phyloP scores from a whole-genome alignment of 2,113 vertebrate genomes.

The Psittacus erithacus region DNA sequence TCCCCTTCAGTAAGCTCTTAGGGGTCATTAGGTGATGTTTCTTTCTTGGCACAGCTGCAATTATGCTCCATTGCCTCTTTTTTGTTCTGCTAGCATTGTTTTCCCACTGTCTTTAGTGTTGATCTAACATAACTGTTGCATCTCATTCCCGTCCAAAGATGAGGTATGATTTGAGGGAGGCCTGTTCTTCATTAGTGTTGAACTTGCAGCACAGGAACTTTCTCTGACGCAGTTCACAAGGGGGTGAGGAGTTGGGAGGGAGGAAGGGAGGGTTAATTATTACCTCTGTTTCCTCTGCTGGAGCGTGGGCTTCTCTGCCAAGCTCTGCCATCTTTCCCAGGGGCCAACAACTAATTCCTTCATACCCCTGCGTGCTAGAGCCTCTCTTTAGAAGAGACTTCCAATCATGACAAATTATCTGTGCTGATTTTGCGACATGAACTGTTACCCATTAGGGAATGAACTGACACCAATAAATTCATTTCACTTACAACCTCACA shows the following conservation, averaged over 20 bases:
- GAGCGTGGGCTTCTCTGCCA: background rate
- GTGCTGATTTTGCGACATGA: conserved; percentile 64
- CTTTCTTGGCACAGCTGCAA: conserved; percentile 68
- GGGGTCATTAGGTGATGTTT: conserved; percentile 67
- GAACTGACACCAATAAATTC: conserved; percentile 68
- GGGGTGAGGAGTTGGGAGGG: conserved; percentile 31
- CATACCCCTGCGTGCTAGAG: background rate
- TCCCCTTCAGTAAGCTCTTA: conserved; percentile 48
- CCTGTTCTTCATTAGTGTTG: conserved; percentile 76
- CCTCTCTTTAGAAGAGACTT: conserved; percentile 42
- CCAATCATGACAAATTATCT: conserved; percentile 66
- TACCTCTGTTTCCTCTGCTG: conserved; percentile 54
- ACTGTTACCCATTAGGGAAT: conserved; percentile 69
- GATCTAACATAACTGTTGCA: conserved; percentile 58
- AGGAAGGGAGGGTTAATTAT: conserved; percentile 44
- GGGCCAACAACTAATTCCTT: conserved; percentile 51
- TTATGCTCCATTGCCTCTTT: conserved; percentile 41
- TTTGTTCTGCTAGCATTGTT: conserved; percentile 63
- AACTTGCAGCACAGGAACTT: conserved; percentile 54
- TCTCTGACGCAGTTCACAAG: conserved; percentile 56
- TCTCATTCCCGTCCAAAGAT: conserved; percentile 64
- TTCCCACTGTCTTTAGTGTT: conserved; percentile 68
- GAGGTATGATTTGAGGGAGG: conserved; percentile 31
- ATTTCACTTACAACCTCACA: conserved; percentile 59
- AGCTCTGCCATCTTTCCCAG: conserved; percentile 10